Evolutionary conservation across 1,140 invertebrate species (phyloP).

Genomic region (Coboldia fuscipes): DNA sequence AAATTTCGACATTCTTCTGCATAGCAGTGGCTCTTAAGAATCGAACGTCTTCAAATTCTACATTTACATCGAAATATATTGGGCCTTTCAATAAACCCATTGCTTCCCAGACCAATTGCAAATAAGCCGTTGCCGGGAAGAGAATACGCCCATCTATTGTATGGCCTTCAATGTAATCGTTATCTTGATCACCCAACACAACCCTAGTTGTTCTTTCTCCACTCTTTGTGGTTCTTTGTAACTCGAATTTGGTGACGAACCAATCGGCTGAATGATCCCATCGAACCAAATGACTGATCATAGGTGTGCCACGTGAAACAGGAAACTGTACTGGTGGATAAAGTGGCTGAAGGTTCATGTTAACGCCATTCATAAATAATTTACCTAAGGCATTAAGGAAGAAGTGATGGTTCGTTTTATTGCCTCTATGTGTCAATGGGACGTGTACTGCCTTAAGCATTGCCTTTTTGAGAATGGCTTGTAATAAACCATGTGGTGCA

Average conservation of each 20-base stretch:
- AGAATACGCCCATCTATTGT: slow-evolving; percentile 65
- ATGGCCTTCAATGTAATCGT: slow-evolving; percentile 63
- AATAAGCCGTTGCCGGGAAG: slow-evolving; percentile 76
- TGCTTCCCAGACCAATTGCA: slow-evolving; percentile 72
- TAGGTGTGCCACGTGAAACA: slow-evolving; percentile 54
- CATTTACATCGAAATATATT: slow-evolving; percentile 45
- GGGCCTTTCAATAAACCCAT: slow-evolving; percentile 50
- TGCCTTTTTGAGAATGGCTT: slow-evolving; percentile 41
- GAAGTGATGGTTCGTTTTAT: slow-evolving; percentile 45
- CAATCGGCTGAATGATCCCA: slow-evolving; percentile 82
- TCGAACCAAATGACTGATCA: slow-evolving; percentile 50
- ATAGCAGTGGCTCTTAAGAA: slow-evolving; percentile 69
- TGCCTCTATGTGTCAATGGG: slow-evolving; percentile 53
- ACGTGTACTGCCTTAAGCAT: slow-evolving; percentile 39
- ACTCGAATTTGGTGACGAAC: slow-evolving; percentile 25
- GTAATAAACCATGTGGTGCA: slow-evolving; percentile 61
- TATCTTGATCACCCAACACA: slow-evolving; percentile 40
- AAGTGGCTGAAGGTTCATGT: slow-evolving; percentile 26
- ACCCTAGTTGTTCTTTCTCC: slow-evolving; percentile 37
- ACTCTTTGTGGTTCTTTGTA: slow-evolving; percentile 19
- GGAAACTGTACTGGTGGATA: slow-evolving; percentile 48
- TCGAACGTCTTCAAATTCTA: slow-evolving; percentile 70
- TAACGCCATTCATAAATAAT: slow-evolving; percentile 26
- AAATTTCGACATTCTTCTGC: slow-evolving; percentile 39
- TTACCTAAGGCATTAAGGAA: slow-evolving; percentile 51